A percentile compares a stretch with the other conserved stretches of the same genome.
Conservation (phyloP, 2,113 vertebrate species). For the Cairina moschata region DNA sequence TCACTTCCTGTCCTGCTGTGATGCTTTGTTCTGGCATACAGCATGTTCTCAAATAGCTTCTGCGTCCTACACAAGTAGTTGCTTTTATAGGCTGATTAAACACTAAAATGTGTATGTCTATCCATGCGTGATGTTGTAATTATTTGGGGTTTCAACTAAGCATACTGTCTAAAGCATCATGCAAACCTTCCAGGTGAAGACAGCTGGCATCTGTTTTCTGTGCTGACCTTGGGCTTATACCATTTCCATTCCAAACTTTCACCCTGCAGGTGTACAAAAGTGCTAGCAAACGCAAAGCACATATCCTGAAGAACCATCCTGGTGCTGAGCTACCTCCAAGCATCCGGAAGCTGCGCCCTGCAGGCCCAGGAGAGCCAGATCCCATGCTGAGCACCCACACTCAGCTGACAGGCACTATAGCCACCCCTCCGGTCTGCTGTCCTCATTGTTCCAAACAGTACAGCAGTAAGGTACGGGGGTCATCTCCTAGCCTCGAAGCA, state of each 20-base stretch:
- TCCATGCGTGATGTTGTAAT: neutral
- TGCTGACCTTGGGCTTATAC: too few species aligned
- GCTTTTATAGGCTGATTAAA: neutral
- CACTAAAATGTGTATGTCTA: neutral
- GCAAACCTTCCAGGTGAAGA: neutral
- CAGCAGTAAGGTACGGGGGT: slow-evolving; percentile 89
- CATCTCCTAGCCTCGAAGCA: neutral
- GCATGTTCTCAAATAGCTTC: neutral
- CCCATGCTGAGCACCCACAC: slow-evolving; percentile 99
- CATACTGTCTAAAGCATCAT: neutral
- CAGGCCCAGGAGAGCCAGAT: slow-evolving; percentile 93
- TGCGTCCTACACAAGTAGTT: neutral
- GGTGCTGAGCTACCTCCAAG: slow-evolving; percentile 96
- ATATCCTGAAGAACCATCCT: slow-evolving; percentile 98
- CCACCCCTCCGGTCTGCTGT: slow-evolving; percentile 94
- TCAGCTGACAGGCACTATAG: slow-evolving; percentile 95
- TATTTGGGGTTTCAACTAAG: neutral
- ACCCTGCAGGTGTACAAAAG: slow-evolving; percentile 93
- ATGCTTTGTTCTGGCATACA: neutral
- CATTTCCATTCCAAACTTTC: neutral
- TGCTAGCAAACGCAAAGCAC: slow-evolving; percentile 97
- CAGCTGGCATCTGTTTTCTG: neutral
- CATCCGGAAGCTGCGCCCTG: slow-evolving; percentile 94
- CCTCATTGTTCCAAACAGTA: slow-evolving; percentile 98
- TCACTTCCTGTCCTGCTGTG: neutral